Evolutionary conservation across 2,113 vertebrate genomes (phyloP), one percentile per base, ranked within the genome.

Genomic region (Poeciliopsis turrubarensis): DNA sequence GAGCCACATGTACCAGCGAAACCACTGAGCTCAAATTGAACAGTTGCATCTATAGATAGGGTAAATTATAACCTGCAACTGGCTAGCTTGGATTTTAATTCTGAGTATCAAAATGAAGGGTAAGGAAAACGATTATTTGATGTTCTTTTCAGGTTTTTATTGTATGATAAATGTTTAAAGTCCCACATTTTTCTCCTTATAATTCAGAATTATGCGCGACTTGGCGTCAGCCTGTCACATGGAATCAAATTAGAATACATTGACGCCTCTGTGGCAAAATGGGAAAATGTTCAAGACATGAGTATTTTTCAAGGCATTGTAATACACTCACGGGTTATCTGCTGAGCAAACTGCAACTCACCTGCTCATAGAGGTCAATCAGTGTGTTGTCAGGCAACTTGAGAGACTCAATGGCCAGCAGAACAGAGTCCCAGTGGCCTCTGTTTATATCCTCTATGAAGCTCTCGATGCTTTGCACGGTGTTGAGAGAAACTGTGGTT

Each of bases 341-440:
- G 27, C 26, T 15, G 26, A 62, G 67, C 10, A 17, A 41, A 30
- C 60, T 6, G 0, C 54, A 44, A 13, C 75, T 89, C 81, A 98
- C 98, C 96, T 99, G 98, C 86, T 99, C 98, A 0, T 99, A 99
- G 41, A 99, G 96, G 73, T 99, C 97, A 32, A 99, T 97, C 0
- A 99, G 96, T 0, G 95, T 99, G 93, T 98, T 98, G 87, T 99
- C 97, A 0, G 98, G 98, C 78, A 99, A 90, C 86, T 97, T 99
- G 66, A 99, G 93, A 0, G 98, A 99, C 91, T 99, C 96, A 75
- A 99, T 99, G 44, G 98, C 98, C 60, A 98, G 95, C 78, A 99
- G 91, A 39, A 99, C 98, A 0, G 97, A 97, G 92, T 99, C 98
- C 98, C 98, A 99, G 60, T 99, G 98, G 31, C 98, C 98, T 1